These are phyloP conservation scores for Brachyhypopomus gauderio DNA, from an alignment of 2,113 vertebrate species.

Conservation along the genomic window DNA sequence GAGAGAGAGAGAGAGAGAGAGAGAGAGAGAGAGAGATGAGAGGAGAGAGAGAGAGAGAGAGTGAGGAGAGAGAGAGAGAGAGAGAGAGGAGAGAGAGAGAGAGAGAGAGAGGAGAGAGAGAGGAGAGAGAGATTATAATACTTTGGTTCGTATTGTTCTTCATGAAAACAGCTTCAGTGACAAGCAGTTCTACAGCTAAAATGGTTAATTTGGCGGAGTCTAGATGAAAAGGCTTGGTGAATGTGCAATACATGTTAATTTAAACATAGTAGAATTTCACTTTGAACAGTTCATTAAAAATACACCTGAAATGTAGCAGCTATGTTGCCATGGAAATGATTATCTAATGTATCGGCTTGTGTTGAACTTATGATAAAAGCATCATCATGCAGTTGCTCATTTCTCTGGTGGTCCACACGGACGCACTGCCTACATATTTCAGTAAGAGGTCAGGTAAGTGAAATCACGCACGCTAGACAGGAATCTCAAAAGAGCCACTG, in stretches of 20 bases:
- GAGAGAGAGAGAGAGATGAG: too few species aligned
- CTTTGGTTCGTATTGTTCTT: neutral
- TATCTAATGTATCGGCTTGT: constrained; percentile 24
- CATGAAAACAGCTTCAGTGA: neutral
- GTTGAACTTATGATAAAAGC: constrained; percentile 38
- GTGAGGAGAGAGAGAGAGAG: too few species aligned
- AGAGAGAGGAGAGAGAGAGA: too few species aligned
- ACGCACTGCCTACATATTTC: neutral
- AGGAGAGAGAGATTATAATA: too few species aligned
- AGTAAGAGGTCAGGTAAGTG: constrained; percentile 13
- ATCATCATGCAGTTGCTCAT: constrained; percentile 40
- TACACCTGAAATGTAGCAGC: constrained; percentile 24
- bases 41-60: too few species aligned
- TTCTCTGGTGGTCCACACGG: constrained; percentile 9
- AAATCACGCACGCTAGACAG: constrained; percentile 23
- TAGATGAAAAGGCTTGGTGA: neutral
- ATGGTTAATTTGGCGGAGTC: neutral
- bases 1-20: too few species aligned
- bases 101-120: too few species aligned
- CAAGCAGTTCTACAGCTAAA: neutral
- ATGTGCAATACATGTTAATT: constrained; percentile 37
- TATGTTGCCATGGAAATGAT: constrained; percentile 49
- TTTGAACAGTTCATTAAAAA: constrained; percentile 39
- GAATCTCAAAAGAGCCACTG: neutral
- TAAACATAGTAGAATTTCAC: neutral